A percentile compares a stretch with the other conserved stretches of the same genome.
Evolutionary conservation across 2,797 vertebrate genomes (phyloP).

Genomic region (Mormyrus proboscirostris): DNA sequence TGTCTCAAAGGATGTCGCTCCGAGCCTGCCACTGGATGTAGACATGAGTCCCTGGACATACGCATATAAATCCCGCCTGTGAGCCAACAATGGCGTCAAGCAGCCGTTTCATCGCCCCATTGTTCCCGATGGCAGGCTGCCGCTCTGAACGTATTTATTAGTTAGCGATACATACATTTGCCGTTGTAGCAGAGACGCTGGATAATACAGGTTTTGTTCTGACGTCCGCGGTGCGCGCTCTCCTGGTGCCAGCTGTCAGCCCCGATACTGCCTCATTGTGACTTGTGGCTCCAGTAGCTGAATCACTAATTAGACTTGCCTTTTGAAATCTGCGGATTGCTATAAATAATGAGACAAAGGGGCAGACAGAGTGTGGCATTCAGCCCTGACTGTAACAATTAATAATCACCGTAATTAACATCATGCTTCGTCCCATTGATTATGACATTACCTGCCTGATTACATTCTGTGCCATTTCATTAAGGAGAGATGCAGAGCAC

Average conservation of each 20-base stretch:
- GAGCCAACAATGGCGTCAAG: constrained; percentile 45
- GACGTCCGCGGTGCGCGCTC: constrained; percentile 45
- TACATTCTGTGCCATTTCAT: constrained; percentile 68
- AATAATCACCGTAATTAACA: constrained; percentile 95
- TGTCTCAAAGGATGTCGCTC: neutral
- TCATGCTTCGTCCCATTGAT: constrained; percentile 75
- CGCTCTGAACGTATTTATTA: constrained; percentile 46
- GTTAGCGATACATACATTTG: constrained; percentile 46
- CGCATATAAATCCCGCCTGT: constrained; percentile 21
- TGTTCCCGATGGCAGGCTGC: constrained; percentile 39
- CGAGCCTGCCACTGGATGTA: neutral
- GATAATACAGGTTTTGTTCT: constrained; percentile 48
- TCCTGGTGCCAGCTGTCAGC: constrained; percentile 60
- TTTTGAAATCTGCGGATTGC: constrained; percentile 67
- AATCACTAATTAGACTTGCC: constrained; percentile 66
- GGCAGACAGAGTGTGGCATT: constrained; percentile 70
- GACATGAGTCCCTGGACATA: constrained; percentile 39
- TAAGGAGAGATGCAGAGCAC: constrained; percentile 60
- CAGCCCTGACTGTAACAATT: constrained; percentile 92
- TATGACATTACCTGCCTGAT: constrained; percentile 86
- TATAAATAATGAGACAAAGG: constrained; percentile 63
- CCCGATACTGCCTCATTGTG: constrained; percentile 41
- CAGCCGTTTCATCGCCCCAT: constrained; percentile 39
- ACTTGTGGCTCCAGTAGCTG: constrained; percentile 51
- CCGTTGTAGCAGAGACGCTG: constrained; percentile 35